These are phyloP conservation scores for Carabus problematicus DNA, from an alignment of 2,888 invertebrate genomes.

Conservation along the genomic window DNA sequence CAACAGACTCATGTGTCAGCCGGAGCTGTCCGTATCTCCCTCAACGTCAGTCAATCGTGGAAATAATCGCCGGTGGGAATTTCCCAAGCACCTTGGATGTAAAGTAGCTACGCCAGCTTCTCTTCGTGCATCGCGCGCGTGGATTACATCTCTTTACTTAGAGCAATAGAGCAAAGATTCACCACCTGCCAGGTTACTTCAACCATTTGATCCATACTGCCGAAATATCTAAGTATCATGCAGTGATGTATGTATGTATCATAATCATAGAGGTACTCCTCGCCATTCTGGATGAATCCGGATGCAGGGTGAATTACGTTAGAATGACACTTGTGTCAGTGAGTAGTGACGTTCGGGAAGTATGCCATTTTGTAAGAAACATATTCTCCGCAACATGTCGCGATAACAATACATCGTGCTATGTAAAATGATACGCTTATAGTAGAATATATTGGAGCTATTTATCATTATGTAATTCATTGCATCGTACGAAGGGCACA, in stretches of 20 bases:
- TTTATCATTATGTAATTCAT: no score
- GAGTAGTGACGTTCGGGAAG: constrained; percentile 30
- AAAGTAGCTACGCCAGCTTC: constrained; percentile 46
- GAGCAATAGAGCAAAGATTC: no score
- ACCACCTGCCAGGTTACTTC: neutral
- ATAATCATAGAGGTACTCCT: no score
- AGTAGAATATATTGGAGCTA: no score
- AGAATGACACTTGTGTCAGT: constrained; percentile 26
- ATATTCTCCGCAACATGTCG: constrained; percentile 20
- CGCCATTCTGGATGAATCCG: no score
- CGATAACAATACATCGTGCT: constrained; percentile 15
- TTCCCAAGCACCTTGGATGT: constrained; percentile 48
- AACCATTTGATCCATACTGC: neutral
- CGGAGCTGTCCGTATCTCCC: constrained; percentile 46
- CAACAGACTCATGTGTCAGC: constrained; percentile 40
- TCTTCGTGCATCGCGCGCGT: constrained; percentile 45
- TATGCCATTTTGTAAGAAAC: constrained; percentile 26
- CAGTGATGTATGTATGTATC: neutral
- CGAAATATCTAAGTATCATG: neutral
- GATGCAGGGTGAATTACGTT: neutral
- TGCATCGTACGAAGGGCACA: no score
- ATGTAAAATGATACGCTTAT: no score
- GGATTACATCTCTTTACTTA: constrained; percentile 47
- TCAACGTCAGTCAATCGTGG: constrained; percentile 51
- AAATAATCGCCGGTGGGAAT: constrained; percentile 53